Base-by-base conservation (phyloP, 2,888 invertebrate species). In the Argynnis bischoffii region DNA sequence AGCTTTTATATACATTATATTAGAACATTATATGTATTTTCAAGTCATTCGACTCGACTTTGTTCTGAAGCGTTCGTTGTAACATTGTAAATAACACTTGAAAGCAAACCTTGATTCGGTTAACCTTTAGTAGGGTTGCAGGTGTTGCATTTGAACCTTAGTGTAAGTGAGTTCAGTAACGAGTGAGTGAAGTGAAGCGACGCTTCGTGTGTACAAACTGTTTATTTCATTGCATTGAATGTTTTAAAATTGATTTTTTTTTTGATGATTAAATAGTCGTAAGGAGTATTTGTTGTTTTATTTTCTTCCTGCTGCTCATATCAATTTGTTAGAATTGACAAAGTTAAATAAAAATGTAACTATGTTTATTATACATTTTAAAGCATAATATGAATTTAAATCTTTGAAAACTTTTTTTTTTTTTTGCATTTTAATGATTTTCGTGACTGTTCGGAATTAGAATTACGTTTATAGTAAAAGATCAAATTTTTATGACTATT, bases 171-270 rank as follows among this genome's bases (percentile, higher is more conserved):
- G 59, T 59, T 59, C n/a, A 26, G 57, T 56, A 56, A 48, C 16
- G 69, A 57, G 64, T 56, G 70, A 54, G 50, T 54, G 67, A 67
- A 69, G 69, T 64, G 35, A 55, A 46, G 70, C 67, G 64, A 51
- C 41, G 64, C 26, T 60, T 48, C 56, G 71, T 66, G 67, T 72
- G 73, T 73, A 70, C 70, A 72, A 68, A 72, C 63, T 51, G 63
- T 55, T 69, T 65, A 61, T 46, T 69, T 65, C 50, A 61, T 66
- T 69, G 65, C 65, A 67, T 70, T 67, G 67, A 70, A 72, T 64
- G 67, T 56, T 70, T 65, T 35, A 66, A 69, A 69, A 68, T 67
- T 69, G 67, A 73, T 67, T 70, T 67, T 59, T 48, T 64, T 63
- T 64, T 26, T 26, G 26, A 26, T 72, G 65, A 72, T 67, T 71